Conservation (phyloP, 2,888 invertebrate genomes). For the Rutpela maculata region DNA sequence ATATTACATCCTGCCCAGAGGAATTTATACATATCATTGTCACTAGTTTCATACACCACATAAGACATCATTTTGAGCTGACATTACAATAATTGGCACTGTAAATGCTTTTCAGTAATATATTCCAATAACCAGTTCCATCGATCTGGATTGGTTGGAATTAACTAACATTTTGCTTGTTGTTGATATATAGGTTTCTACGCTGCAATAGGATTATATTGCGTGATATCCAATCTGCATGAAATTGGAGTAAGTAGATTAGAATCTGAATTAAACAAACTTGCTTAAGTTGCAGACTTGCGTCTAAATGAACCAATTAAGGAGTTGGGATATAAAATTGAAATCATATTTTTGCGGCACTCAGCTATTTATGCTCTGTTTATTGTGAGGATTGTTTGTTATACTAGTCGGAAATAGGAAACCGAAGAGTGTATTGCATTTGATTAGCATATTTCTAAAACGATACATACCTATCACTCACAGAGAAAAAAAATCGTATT, state of each 20-base stretch:
- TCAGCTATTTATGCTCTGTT: too few relatives aligned
- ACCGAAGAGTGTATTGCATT: too few relatives aligned
- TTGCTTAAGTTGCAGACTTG: neutral
- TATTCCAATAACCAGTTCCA: neutral
- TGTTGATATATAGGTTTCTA: neutral
- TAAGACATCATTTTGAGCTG: neutral
- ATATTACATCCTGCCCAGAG: neutral
- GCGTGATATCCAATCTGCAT: neutral
- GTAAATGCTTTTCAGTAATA: neutral
- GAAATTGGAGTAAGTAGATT: neutral
- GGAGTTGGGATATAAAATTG: neutral
- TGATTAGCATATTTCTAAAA: too few relatives aligned
- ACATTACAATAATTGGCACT: neutral
- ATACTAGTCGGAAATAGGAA: too few relatives aligned
- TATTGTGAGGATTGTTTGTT: too few relatives aligned
- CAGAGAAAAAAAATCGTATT: too few relatives aligned
- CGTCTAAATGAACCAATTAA: neutral
- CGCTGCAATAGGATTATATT: neutral
- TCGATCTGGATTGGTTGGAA: neutral
- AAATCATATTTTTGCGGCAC: neutral
- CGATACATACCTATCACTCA: too few relatives aligned
- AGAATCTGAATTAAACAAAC: neutral
- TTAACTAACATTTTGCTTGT: constrained; percentile 2
- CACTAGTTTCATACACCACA: neutral
- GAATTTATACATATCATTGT: neutral